These are phyloP conservation scores for Melanostoma scalare DNA, from an alignment of 2,888 invertebrate species.

Conservation along the genomic window DNA sequence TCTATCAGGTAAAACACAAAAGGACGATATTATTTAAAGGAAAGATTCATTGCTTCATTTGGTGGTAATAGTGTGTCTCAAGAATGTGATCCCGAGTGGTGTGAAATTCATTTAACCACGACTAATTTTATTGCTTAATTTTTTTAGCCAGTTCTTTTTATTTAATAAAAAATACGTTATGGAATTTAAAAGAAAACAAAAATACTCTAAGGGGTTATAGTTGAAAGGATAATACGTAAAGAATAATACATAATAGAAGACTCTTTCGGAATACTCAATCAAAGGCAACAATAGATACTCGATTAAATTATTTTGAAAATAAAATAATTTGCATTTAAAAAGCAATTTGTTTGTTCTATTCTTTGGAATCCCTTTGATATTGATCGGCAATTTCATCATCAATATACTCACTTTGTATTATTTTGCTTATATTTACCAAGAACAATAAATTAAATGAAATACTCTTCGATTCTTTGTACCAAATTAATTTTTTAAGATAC, in stretches of 20 bases:
- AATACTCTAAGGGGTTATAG: conserved; percentile 51
- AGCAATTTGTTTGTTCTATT: conserved; percentile 39
- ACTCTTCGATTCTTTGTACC: too few relatives aligned
- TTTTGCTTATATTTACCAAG: too few relatives aligned
- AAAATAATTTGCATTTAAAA: conserved; percentile 64
- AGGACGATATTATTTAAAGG: conserved; percentile 65
- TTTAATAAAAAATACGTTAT: conserved; percentile 19
- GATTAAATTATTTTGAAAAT: conserved; percentile 57
- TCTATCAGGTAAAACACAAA: conserved; percentile 64
- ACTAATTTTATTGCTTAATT: conserved; percentile 82
- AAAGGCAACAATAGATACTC: conserved; percentile 46
- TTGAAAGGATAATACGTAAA: conserved; percentile 27
- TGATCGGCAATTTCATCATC: background rate
- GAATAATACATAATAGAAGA: background rate
- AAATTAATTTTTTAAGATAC: too few relatives aligned
- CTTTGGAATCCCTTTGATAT: conserved; percentile 13
- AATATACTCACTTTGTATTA: too few relatives aligned
- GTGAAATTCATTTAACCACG: conserved; percentile 81
- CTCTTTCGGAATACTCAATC: conserved; percentile 32
- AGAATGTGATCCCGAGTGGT: conserved; percentile 63
- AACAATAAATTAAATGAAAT: too few relatives aligned
- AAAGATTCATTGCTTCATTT: conserved; percentile 79
- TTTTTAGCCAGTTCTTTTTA: conserved; percentile 73
- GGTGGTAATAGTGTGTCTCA: conserved; percentile 48
- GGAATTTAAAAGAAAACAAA: conserved; percentile 19